Evolutionary conservation across 2,888 invertebrate species (phyloP), one percentile per base, ranked within the genome.

Genomic region (Trissoscelio sp.): DNA sequence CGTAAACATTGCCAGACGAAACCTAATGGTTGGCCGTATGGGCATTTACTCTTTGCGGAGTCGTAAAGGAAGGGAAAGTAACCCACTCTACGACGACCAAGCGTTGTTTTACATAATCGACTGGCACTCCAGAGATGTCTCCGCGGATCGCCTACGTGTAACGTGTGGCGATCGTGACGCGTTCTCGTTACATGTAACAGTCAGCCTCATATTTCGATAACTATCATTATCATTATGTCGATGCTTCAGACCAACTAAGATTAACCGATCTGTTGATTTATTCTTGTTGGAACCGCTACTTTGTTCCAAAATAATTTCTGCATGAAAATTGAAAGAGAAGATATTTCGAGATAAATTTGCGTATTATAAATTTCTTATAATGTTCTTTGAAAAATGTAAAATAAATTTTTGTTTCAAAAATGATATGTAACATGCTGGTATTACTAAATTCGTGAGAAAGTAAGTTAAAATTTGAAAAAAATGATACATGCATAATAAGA

Each of bases 11-110:
- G 80, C 75, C 75, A 80, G 83, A 79, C 81, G 79, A 82, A 70
- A 82, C 74, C 75, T 80, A 78, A 79, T 80, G 79, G 77, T 70
- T 75, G 79, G 80, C 78, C 73, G 73, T 73, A 66, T 81, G 72
- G 78, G 70, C 84, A 85, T 83, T 85, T 83, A 84, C 83, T 86
- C 86, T 87, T 86, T 85, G 85, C 83, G 85, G 82, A 85, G 87
- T 88, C 88, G 87, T 88, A 88, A 90, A 90, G 88, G 89, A 91
- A 91, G 89, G 90, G 91, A 91, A 91, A 91, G 91, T 91, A 86
- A 88, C 86, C 85, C 85, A 81, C 82, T 83, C 83, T 78, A 73
- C 83, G 81, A 83, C 77, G 48, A 86, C 86, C 84, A 85, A 83
- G 84, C 85, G 85, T 86, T 84, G 84, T 74, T 84, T 90, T 90